These are phyloP conservation scores for Phengaris alcon DNA, from an alignment of 2,888 invertebrate species.

Conservation along the genomic window DNA sequence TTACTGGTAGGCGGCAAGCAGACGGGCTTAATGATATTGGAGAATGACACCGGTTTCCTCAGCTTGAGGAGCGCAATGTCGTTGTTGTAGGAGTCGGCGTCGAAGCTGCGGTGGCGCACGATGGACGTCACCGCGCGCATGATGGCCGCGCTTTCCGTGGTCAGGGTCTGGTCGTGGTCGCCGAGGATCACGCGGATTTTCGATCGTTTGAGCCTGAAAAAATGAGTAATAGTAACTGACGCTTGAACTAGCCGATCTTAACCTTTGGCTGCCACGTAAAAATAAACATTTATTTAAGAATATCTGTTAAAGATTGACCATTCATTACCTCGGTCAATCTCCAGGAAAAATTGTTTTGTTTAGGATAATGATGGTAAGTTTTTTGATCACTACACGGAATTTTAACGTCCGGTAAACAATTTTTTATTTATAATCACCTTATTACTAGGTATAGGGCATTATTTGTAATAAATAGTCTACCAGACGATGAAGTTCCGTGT, in stretches of 20 bases:
- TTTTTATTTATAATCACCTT: too few relatives aligned
- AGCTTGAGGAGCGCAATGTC: conserved; percentile 89
- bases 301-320: too few relatives aligned
- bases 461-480: too few relatives aligned
- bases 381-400: too few relatives aligned
- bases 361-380: too few relatives aligned
- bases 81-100: conserved; percentile 91
- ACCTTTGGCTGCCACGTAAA: neutral
- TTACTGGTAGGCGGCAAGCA: conserved; percentile 86
- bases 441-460: too few relatives aligned
- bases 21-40: conserved; percentile 86
- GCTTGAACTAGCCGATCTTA: neutral
- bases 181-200: conserved; percentile 91
- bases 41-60: conserved; percentile 87
- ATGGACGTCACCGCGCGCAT: conserved; percentile 90
- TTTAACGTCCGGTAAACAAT: too few relatives aligned
- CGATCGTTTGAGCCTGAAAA: conserved; percentile 84
- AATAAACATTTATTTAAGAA: too few relatives aligned
- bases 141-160: conserved; percentile 87
- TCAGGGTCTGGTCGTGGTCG: conserved; percentile 90
- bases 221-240: neutral
- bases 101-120: conserved; percentile 89
- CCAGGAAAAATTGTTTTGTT: too few relatives aligned
- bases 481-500: too few relatives aligned
- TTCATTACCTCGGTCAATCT: too few relatives aligned